Percentiles rank a stretch among this genome's conserved stretches.
phyloP scores from a whole-genome alignment of 2,888 invertebrate species.

The Beris chalybata region DNA sequence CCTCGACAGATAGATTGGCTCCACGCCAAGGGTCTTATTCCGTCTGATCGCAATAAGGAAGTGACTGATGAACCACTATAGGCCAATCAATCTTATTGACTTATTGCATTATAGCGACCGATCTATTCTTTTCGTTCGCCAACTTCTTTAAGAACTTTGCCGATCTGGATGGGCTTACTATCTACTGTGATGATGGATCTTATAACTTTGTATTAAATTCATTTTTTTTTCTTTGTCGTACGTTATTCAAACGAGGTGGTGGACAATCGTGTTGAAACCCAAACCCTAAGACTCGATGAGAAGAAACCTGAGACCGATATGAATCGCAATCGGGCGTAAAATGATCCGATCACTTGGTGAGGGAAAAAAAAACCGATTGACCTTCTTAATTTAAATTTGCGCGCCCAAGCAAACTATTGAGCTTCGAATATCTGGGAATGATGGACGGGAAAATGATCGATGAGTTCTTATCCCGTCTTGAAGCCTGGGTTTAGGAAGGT shows the following conservation, averaged over 20 bases:
- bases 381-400: slow-evolving; percentile 28
- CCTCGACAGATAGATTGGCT: not conserved
- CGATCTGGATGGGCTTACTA: too few species aligned
- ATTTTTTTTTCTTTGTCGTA: not conserved
- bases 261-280: not conserved
- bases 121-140: slow-evolving; percentile 6
- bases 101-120: slow-evolving; percentile 11
- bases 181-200: too few species aligned
- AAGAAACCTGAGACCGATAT: too few species aligned
- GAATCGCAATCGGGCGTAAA: too few species aligned
- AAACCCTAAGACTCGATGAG: too few species aligned
- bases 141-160: slow-evolving; percentile 7
- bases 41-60: slow-evolving; percentile 15
- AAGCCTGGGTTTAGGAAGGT: not conserved
- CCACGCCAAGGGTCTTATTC: not conserved
- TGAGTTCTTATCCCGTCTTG: not conserved
- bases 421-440: not conserved
- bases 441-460: not conserved
- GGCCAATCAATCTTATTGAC: slow-evolving; percentile 24
- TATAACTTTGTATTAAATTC: too few species aligned
- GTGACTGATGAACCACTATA: slow-evolving; percentile 13
- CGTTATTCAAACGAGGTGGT: not conserved
- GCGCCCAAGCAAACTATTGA: not conserved
- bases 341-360: not conserved
- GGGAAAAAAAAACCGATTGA: slow-evolving; percentile 4